Percentiles rank a stretch among this genome's conserved stretches.
Evolutionary conservation across 2,888 invertebrate genomes (phyloP).

Genomic region (Tyria jacobaeae): DNA sequence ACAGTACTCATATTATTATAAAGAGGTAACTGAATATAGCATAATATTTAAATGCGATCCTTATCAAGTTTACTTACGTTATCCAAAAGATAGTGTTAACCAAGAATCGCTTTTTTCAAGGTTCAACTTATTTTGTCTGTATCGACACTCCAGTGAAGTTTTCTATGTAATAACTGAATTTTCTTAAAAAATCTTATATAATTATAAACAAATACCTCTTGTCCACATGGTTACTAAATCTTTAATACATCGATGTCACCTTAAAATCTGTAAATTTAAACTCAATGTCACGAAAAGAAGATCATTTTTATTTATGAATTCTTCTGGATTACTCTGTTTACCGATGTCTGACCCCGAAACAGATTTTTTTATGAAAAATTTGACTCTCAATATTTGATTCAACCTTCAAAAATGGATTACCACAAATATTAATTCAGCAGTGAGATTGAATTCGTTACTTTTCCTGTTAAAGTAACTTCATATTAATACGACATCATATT

Average conservation of each 20-base stretch:
- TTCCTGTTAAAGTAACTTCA: background rate
- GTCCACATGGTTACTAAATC: conserved; percentile 22
- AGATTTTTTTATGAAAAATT: conserved; percentile 51
- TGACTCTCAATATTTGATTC: conserved; percentile 60
- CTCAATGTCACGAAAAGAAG: conserved; percentile 35
- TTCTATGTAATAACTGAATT: background rate
- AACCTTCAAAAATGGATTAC: conserved; percentile 52
- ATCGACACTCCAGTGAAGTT: background rate
- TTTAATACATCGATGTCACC: conserved; percentile 19
- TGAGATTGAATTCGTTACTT: conserved; percentile 9
- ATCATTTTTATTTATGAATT: conserved; percentile 43
- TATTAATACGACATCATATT: too few relatives aligned
- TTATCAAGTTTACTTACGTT: conserved; percentile 36
- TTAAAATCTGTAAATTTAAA: conserved; percentile 39
- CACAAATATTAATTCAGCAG: conserved; percentile 47
- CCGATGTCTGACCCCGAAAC: conserved; percentile 52
- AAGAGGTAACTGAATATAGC: conserved; percentile 2
- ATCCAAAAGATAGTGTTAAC: conserved; percentile 36
- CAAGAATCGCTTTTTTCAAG: conserved; percentile 34
- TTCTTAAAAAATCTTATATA: background rate
- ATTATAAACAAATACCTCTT: background rate
- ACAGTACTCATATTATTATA: background rate
- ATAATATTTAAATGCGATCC: conserved; percentile 10
- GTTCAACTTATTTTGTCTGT: conserved; percentile 13
- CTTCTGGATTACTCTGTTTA: conserved; percentile 38